Conservation (phyloP, 2,797 vertebrate genomes). For the Oreochromis grahami region DNA sequence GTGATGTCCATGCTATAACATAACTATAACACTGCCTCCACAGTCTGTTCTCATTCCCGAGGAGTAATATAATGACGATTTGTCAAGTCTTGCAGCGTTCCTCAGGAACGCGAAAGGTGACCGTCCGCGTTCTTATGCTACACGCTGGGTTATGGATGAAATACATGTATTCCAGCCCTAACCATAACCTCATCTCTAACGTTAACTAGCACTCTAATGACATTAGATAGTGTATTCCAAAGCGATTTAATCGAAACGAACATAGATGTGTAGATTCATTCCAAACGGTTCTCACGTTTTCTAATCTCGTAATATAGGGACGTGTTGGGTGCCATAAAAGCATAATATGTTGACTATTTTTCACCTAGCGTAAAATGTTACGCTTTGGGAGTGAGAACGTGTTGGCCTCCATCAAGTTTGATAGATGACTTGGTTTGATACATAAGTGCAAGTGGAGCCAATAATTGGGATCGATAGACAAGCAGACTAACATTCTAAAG, state of each 20-base stretch:
- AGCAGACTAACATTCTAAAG: neutral
- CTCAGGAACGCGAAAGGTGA: neutral
- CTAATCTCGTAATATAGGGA: neutral
- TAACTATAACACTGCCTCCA: neutral
- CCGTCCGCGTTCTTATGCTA: neutral
- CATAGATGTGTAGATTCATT: neutral
- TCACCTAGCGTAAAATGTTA: neutral
- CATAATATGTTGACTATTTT: neutral
- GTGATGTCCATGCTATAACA: neutral
- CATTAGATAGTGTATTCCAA: neutral
- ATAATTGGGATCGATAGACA: neutral
- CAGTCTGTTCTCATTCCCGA: neutral
- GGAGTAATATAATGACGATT: neutral
- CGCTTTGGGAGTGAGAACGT: neutral
- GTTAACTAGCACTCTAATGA: neutral
- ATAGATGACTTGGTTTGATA: neutral
- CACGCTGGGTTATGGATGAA: neutral
- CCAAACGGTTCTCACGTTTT: neutral
- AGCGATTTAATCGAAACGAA: neutral
- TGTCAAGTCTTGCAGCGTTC: neutral
- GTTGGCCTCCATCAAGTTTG: neutral
- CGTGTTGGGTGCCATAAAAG: neutral
- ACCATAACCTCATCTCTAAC: neutral
- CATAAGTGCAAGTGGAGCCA: no score
- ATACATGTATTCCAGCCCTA: neutral